phyloP scores from a whole-genome alignment of 2,113 vertebrate genomes.

The Redunca redunca region DNA sequence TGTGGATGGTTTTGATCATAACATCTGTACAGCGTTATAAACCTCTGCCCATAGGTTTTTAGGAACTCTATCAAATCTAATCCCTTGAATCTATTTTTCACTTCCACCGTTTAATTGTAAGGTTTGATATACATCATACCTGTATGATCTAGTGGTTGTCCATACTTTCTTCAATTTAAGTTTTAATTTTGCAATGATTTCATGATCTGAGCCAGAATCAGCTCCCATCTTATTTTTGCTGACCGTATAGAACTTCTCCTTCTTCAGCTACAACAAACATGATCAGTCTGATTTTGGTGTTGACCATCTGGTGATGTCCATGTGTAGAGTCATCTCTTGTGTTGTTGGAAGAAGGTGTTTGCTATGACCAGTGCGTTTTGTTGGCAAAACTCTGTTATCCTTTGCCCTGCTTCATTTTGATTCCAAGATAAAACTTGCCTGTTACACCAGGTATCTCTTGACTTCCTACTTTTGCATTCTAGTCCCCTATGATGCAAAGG shows the following conservation, averaged over 20 bases:
- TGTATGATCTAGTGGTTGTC: not conserved
- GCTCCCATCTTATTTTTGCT: not conserved
- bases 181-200: not conserved
- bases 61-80: not conserved
- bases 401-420: not conserved
- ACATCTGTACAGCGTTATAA: not conserved
- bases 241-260: not conserved
- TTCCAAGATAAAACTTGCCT: not conserved
- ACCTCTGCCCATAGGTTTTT: not conserved
- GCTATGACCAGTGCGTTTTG: not conserved
- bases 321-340: not conserved
- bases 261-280: not conserved
- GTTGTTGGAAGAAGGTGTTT: not conserved
- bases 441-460: not conserved
- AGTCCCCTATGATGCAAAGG: not conserved
- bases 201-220: not conserved
- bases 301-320: not conserved
- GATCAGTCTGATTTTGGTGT: fast-evolving
- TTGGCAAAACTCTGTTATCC: not conserved
- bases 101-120: not conserved
- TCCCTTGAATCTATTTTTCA: not conserved
- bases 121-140: not conserved
- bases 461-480: not conserved
- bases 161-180: not conserved
- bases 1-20: not conserved